Evolutionary conservation across 2,888 invertebrate genomes (phyloP).

Genomic region (Augiades crinisus): DNA sequence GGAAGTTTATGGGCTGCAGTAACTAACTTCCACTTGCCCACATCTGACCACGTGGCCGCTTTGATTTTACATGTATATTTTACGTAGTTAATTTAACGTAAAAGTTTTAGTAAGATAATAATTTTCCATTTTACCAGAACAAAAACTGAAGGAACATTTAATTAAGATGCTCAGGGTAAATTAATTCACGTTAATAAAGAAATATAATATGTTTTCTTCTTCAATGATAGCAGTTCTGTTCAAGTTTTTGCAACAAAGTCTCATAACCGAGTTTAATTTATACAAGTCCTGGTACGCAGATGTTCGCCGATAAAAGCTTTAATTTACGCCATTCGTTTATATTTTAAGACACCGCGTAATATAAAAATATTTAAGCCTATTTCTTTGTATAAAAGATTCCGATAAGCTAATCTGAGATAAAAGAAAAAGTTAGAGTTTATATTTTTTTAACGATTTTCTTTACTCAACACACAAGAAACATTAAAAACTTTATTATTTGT

Average conservation of each 20-base stretch:
- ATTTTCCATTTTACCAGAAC: not conserved
- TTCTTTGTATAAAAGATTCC: not conserved
- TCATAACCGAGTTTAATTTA: conserved; percentile 64
- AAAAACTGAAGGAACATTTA: not conserved
- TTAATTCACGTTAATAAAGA: conserved; percentile 35
- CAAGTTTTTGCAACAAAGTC: conserved; percentile 56
- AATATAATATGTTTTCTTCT: conserved; percentile 46
- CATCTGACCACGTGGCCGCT: too few species aligned
- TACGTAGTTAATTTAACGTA: too few species aligned
- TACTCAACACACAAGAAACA: too few species aligned
- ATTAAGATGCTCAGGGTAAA: conserved; percentile 4
- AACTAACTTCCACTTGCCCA: too few species aligned
- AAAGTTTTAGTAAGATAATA: not conserved
- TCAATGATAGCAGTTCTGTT: conserved; percentile 46
- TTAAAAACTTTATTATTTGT: too few species aligned
- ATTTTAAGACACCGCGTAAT: not conserved
- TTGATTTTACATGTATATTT: too few species aligned
- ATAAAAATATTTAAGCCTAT: not conserved
- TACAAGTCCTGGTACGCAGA: conserved; percentile 61
- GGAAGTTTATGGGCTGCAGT: too few species aligned
- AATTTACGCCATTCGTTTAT: conserved; percentile 25
- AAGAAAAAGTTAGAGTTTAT: too few species aligned
- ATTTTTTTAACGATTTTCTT: too few species aligned
- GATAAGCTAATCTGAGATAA: not conserved
- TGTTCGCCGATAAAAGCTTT: conserved; percentile 59